phyloP scores from a whole-genome alignment of 1,140 invertebrate genomes.

The Macrotrachela quadricornifera region DNA sequence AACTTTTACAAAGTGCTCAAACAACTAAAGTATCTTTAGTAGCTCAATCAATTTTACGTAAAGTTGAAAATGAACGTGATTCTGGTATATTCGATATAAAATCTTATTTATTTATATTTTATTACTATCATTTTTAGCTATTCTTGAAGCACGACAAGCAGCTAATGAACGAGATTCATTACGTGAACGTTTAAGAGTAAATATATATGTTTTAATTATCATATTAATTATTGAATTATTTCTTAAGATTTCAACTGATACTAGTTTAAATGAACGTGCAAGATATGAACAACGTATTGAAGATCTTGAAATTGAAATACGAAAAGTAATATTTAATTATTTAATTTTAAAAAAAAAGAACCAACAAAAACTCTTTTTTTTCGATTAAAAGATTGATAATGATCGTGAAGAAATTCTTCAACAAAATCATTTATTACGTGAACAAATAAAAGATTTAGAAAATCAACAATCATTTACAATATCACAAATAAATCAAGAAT shows the following conservation, averaged over 20 bases:
- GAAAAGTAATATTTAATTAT: too few relatives aligned
- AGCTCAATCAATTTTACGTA: slow-evolving; percentile 25
- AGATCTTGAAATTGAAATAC: slow-evolving; percentile 14
- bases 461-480: slow-evolving; percentile 1
- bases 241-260: slow-evolving; percentile 20
- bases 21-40: slow-evolving; percentile 25
- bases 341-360: too few relatives aligned
- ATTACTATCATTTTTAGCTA: background rate
- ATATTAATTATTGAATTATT: slow-evolving; percentile 35
- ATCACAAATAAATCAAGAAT: slow-evolving; percentile 1
- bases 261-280: slow-evolving; percentile 25
- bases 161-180: slow-evolving; percentile 27
- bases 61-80: slow-evolving; percentile 27
- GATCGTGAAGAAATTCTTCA: slow-evolving; percentile 1
- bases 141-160: slow-evolving; percentile 21
- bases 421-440: slow-evolving; percentile 4
- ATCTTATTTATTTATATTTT: too few relatives aligned
- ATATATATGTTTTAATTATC: slow-evolving; percentile 11
- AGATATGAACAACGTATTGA: slow-evolving; percentile 26
- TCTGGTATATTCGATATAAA: slow-evolving; percentile 13
- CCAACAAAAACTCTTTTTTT: too few relatives aligned
- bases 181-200: slow-evolving; percentile 14
- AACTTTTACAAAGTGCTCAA: background rate
- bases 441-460: slow-evolving; percentile 5
- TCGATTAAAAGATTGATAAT: background rate